Base-by-base conservation (phyloP, 2,113 vertebrate genomes). In the Cynoglossus semilaevis region DNA sequence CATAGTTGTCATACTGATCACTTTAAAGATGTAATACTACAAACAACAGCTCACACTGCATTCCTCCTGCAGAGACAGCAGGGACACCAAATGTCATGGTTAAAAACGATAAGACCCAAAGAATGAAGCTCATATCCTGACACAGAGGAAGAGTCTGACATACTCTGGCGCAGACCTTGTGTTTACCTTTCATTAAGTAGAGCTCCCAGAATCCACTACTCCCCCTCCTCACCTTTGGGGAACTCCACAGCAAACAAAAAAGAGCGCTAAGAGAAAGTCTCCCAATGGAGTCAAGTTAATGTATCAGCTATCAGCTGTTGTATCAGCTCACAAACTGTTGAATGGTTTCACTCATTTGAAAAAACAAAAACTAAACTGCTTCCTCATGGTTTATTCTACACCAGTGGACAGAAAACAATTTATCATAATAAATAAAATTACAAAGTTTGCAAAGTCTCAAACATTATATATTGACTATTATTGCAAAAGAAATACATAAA, bases 141-240 rank as follows among this genome's bases (percentile, higher is more conserved):
- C 44, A 3, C 63, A 62, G 62, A 76, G 59, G 70, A 64, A 74
- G 58, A 81, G 43, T 67, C 66, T 44, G 72, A 76, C 70, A 58
- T 82, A 84, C 72, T 69, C 82, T 67, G 74, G 86, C 74, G 57
- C 10, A 72, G 67, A 67, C 54, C 65, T 60, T 43, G 54, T 88
- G 85, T 88, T 89, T 88, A 86, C 79, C 69, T 89, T 89, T 89
- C 81, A 89, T 89, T 88, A 87, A 86, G 48, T 85, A 36, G 45
- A 74, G 41, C 81, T 85, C 76, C 74, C 57, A 57, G 46, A 79
- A 75, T 57, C 72, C 52, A 51, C 68, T 52, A 46, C 55, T 52
- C 68, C 58, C 38, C 9, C 50, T 44, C 40, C 53, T 36, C 8
- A 29, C 57, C 53, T 48, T 19, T 48, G 51, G 60, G 69, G 68